Conservation (phyloP, 2,113 vertebrate species). For the Formicarius rufipectus region DNA sequence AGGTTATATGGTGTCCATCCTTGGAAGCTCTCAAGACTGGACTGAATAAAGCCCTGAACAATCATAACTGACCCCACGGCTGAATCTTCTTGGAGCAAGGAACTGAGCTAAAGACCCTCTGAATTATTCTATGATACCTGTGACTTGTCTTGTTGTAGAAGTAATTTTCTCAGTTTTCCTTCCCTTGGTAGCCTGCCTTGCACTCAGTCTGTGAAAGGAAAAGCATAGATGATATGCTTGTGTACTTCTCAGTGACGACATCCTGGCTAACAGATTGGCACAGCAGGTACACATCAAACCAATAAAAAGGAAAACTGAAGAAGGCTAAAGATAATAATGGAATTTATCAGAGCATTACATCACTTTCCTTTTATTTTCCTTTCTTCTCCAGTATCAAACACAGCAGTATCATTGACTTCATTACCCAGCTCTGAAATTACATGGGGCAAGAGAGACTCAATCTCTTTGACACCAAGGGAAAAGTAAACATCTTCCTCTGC, state of each 20-base stretch:
- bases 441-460: not conserved
- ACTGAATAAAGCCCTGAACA: not conserved
- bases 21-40: not conserved
- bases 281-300: slow-evolving; percentile 33
- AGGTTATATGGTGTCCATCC: not conserved
- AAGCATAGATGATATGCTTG: not conserved
- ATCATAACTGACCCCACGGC: not conserved
- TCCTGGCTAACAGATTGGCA: slow-evolving; percentile 40
- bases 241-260: not conserved
- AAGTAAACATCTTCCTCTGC: not conserved
- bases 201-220: not conserved
- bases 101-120: not conserved
- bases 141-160: not conserved
- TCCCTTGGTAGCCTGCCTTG: not conserved
- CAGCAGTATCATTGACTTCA: not conserved
- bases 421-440: slow-evolving; percentile 47
- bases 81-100: not conserved
- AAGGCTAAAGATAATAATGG: not conserved
- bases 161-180: not conserved
- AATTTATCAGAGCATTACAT: slow-evolving; percentile 52
- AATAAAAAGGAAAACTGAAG: slow-evolving; percentile 28
- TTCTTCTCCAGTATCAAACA: slow-evolving; percentile 1
- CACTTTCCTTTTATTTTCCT: not conserved
- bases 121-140: not conserved
- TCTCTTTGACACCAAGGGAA: not conserved